These are phyloP conservation scores for Aphelenchoides fujianensis DNA, from an alignment of 1,140 invertebrate genomes.

Conservation along the genomic window DNA sequence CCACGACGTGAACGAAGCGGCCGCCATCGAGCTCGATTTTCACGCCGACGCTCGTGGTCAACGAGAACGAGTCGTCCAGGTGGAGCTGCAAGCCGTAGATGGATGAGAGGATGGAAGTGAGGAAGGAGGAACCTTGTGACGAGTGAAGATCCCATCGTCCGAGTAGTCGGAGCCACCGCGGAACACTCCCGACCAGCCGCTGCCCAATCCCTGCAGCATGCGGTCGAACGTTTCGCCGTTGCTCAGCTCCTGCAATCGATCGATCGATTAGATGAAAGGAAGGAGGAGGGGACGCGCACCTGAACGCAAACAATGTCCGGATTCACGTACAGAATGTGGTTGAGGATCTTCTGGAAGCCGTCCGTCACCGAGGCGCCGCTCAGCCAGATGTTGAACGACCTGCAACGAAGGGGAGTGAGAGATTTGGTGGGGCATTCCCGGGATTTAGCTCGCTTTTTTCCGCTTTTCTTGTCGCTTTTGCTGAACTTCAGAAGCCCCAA, in stretches of 20 bases:
- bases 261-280: background rate
- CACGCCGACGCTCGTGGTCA: constrained; percentile 25
- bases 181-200: constrained; percentile 7
- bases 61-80: background rate
- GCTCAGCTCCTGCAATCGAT: constrained; percentile 3
- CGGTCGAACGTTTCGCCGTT: background rate
- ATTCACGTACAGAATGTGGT: constrained; percentile 32
- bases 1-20: constrained; percentile 29
- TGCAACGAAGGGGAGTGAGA: background rate
- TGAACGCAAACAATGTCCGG: constrained; percentile 40
- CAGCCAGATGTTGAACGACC: constrained; percentile 46
- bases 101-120: background rate
- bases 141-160: constrained; percentile 8
- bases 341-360: constrained; percentile 36
- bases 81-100: background rate
- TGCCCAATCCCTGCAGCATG: background rate
- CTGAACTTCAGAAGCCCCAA: too few species aligned
- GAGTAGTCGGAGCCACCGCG: constrained; percentile 3
- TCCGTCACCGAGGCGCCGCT: constrained; percentile 29
- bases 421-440: too few species aligned
- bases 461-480: too few species aligned
- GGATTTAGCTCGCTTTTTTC: too few species aligned
- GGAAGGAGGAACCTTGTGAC: background rate
- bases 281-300: background rate
- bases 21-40: constrained; percentile 18